Percentiles rank a stretch among this genome's conserved stretches.
These are phyloP conservation scores for Tigriopus japonicus DNA, from an alignment of 1,140 invertebrate species.

Conservation along the genomic window DNA sequence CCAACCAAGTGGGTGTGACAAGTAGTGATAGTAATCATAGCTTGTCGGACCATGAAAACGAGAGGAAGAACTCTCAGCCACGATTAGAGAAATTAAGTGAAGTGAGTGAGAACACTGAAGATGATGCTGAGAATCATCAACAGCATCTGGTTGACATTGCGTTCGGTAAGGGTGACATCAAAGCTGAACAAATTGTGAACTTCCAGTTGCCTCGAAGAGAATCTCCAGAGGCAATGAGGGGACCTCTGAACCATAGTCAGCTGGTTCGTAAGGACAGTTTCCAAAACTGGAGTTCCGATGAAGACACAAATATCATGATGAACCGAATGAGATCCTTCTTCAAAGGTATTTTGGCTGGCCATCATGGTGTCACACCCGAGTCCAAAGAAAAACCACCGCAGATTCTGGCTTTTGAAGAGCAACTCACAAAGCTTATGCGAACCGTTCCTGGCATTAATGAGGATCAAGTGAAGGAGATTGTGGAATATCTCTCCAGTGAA, in stretches of 20 bases:
- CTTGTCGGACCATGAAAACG: conserved; percentile 15
- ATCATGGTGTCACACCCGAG: neutral
- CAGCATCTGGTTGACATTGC: conserved; percentile 10
- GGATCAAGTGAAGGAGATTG: conserved; percentile 70
- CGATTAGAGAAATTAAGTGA: conserved; percentile 18
- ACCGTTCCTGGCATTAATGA: conserved; percentile 71
- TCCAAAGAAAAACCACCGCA: conserved; percentile 50
- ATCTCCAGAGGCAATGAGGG: neutral
- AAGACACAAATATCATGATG: conserved; percentile 86
- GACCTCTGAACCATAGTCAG: neutral
- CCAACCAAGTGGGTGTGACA: neutral
- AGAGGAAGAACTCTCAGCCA: too few species aligned
- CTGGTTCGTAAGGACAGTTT: conserved; percentile 65
- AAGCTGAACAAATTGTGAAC: neutral
- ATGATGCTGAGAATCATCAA: conserved; percentile 15
- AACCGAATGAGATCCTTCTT: conserved; percentile 78
- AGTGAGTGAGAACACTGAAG: conserved; percentile 17
- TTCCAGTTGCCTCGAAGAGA: neutral
- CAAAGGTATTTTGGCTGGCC: conserved; percentile 49
- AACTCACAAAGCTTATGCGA: conserved; percentile 72
- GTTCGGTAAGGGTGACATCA: neutral
- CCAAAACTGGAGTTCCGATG: conserved; percentile 79
- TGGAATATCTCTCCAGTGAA: conserved; percentile 72
- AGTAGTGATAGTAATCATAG: conserved; percentile 16
- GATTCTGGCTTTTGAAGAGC: conserved; percentile 65